phyloP scores from a whole-genome alignment of 2,113 vertebrate species.

The Melanostigma gelatinosum region DNA sequence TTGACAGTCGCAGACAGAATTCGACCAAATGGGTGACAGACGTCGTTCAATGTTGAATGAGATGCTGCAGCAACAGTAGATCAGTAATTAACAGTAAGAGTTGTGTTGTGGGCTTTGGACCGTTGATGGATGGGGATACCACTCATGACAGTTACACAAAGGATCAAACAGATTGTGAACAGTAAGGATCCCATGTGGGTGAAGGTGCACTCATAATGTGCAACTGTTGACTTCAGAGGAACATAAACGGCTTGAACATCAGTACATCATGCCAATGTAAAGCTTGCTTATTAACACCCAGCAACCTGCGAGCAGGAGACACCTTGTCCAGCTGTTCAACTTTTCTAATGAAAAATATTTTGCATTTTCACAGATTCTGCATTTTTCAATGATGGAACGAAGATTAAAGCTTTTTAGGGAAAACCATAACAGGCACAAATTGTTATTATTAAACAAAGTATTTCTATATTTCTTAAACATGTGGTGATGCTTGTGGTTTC shows the following conservation, averaged over 20 bases:
- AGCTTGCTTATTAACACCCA: background rate
- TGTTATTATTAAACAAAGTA: background rate
- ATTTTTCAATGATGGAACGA: too few species aligned
- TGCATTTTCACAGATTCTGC: too few species aligned
- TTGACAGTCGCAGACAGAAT: conserved; percentile 1
- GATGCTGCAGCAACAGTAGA: background rate
- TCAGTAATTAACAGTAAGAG: conserved; percentile 1
- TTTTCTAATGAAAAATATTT: too few species aligned
- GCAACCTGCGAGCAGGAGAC: background rate
- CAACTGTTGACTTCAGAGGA: background rate
- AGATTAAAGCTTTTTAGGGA: background rate
- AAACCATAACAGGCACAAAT: background rate
- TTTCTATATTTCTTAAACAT: background rate
- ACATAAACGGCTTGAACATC: background rate
- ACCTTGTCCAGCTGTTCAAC: background rate
- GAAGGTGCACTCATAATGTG: background rate
- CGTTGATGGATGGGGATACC: background rate
- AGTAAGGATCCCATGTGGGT: background rate
- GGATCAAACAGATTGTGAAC: background rate
- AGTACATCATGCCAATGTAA: background rate
- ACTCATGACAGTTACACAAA: background rate
- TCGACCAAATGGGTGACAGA: background rate
- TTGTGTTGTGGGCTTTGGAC: background rate
- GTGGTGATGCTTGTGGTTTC: background rate
- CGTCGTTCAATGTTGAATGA: conserved; percentile 1